These are phyloP conservation scores for Rousettus leschenaultii DNA, from an alignment of 2,113 vertebrate species.

Conservation along the genomic window DNA sequence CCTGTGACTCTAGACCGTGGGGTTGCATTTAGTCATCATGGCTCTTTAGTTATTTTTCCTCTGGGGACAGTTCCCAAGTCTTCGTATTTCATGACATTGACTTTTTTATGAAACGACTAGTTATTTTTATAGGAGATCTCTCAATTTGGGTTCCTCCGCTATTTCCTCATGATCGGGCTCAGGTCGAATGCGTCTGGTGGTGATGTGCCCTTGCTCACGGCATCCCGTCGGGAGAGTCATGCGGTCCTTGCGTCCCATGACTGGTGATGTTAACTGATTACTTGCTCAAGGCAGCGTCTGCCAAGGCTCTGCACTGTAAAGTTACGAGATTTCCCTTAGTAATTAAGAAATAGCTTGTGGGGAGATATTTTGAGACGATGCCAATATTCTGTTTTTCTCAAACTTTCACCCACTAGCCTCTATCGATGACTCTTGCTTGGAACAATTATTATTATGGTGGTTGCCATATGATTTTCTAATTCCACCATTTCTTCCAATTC, in stretches of 20 bases:
- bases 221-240: fast-evolving
- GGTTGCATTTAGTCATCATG: fast-evolving
- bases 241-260: neutral
- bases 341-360: constrained; percentile 10
- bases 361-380: neutral
- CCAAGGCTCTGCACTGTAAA: neutral
- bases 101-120: neutral
- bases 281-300: neutral
- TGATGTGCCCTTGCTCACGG: neutral
- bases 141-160: fast-evolving
- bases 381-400: constrained; percentile 13
- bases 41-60: neutral
- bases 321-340: neutral
- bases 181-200: fast-evolving
- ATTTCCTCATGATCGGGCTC: neutral
- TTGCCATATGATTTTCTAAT: constrained; percentile 1
- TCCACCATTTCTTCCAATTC: neutral
- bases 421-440: constrained; percentile 3
- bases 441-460: neutral
- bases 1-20: neutral
- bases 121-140: neutral
- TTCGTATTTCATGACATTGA: neutral
- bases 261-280: neutral
- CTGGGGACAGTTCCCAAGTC: neutral
- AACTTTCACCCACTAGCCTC: neutral